Percentiles rank a stretch among this genome's conserved stretches.
Evolutionary conservation across 2,113 vertebrate genomes (phyloP).

Genomic region (Sakesphorus luctuosus): DNA sequence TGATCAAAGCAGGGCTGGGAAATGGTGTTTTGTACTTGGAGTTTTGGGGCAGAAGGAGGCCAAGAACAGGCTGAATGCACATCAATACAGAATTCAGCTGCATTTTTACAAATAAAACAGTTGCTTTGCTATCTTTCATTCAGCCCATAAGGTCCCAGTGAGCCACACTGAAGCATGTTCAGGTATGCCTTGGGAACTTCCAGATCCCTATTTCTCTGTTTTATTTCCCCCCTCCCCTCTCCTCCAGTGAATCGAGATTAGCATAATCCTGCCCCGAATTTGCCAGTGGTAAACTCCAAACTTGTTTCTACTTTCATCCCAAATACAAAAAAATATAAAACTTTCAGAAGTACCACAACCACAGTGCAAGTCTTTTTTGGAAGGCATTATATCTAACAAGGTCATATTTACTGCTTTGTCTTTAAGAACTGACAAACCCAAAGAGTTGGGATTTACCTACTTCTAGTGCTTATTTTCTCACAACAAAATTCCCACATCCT

Average conservation of each 20-base stretch:
- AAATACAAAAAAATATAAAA: background rate
- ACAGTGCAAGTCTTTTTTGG: background rate
- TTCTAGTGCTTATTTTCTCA: background rate
- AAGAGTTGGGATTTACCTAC: background rate
- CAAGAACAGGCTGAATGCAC: background rate
- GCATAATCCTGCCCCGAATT: background rate
- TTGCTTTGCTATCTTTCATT: background rate
- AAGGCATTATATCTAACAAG: background rate
- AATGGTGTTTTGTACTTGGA: background rate
- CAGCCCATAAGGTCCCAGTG: background rate
- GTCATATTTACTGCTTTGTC: background rate
- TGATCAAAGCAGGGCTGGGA: background rate
- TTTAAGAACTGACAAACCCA: background rate
- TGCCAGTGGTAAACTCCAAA: background rate
- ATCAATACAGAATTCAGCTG: background rate
- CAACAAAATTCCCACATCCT: background rate
- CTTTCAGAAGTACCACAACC: background rate
- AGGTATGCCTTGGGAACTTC: background rate
- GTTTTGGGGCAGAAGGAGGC: background rate
- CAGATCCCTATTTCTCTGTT: background rate
- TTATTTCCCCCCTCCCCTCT: accelerated
- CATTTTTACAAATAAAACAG: background rate
- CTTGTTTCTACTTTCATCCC: background rate
- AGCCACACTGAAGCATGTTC: background rate
- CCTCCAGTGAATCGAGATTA: background rate